These are phyloP conservation scores for Ctenomys sociabilis DNA, from an alignment of 2,113 vertebrate genomes.

Conservation along the genomic window DNA sequence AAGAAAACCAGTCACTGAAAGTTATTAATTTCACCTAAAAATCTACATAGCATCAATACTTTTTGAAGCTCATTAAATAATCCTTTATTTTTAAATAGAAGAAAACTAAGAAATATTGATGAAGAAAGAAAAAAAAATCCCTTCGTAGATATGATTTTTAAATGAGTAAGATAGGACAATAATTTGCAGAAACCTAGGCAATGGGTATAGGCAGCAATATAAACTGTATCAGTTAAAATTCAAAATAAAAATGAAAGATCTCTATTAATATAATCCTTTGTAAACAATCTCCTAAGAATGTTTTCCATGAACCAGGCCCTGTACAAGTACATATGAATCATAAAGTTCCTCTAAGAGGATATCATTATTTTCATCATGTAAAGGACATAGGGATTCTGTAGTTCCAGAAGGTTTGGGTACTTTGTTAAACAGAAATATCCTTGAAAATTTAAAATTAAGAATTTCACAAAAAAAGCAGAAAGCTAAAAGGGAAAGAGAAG, in stretches of 20 bases:
- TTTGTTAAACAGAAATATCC: background rate
- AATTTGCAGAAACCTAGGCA: background rate
- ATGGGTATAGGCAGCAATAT: background rate
- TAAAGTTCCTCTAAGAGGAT: background rate
- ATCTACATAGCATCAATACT: background rate
- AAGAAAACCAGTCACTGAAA: constrained; percentile 40
- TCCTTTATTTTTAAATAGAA: background rate
- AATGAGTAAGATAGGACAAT: background rate
- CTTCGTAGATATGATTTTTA: background rate
- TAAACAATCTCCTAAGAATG: background rate
- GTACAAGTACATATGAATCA: background rate
- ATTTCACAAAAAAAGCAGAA: background rate
- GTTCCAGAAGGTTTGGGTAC: background rate
- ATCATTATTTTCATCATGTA: background rate
- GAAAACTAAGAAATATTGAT: background rate
- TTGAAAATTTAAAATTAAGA: background rate
- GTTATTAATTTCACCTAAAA: constrained; percentile 47
- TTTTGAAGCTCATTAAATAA: constrained; percentile 17
- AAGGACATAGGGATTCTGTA: background rate
- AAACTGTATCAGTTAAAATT: background rate
- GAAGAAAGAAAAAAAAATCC: background rate
- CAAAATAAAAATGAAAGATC: background rate
- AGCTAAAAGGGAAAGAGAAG: background rate
- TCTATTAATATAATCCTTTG: background rate
- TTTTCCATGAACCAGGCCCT: background rate